These are phyloP conservation scores for Spinus pinus DNA, from an alignment of 2,797 vertebrate genomes.

Conservation along the genomic window DNA sequence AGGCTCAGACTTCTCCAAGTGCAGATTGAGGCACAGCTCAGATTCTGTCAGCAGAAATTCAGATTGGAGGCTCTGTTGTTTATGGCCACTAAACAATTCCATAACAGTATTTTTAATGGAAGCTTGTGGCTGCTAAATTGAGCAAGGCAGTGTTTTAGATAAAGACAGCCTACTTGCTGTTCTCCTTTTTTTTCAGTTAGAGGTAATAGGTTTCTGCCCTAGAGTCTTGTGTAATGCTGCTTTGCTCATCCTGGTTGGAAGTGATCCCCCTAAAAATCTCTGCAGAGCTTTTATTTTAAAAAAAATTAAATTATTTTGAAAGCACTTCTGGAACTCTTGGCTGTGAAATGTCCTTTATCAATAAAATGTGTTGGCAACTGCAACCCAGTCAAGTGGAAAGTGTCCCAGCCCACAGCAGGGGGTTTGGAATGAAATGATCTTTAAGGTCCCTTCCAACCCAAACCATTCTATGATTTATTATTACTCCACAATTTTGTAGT, in stretches of 20 bases:
- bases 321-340: not conserved
- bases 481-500: not conserved
- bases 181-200: not conserved
- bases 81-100: not conserved
- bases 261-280: not conserved
- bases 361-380: not conserved
- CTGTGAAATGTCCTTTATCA: not conserved
- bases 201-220: not conserved
- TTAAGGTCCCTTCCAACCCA: not conserved
- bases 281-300: not conserved
- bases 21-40: not conserved
- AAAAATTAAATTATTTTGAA: not conserved
- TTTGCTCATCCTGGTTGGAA: not conserved
- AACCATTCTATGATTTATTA: not conserved
- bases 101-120: not conserved
- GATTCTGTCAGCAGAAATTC: not conserved
- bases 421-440: not conserved
- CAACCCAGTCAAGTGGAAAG: not conserved
- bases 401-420: not conserved
- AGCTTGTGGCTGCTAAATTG: not conserved
- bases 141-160: not conserved
- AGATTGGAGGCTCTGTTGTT: not conserved
- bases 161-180: not conserved
- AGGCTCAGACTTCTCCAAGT: not conserved
- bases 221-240: not conserved